Evolutionary conservation across 30 jellyfish, hydroid and myxozoan genomes (phyloP).

Genomic region (Sanderia malayensis): DNA sequence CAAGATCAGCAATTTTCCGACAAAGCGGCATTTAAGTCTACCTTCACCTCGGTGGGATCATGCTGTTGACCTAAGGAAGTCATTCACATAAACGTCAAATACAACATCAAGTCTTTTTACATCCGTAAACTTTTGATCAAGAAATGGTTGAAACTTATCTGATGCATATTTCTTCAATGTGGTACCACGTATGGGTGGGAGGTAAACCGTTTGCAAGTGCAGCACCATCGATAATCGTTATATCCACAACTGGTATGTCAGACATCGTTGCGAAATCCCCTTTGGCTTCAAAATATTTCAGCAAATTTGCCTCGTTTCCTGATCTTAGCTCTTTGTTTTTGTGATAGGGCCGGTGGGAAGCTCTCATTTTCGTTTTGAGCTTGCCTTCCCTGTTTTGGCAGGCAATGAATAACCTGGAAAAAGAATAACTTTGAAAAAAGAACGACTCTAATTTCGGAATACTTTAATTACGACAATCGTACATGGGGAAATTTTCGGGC

Average conservation of each 20-base stretch:
- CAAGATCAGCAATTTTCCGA: too few relatives aligned
- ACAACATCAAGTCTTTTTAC: background rate
- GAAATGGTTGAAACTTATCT: background rate
- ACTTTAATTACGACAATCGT: too few relatives aligned
- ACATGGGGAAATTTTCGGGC: too few relatives aligned
- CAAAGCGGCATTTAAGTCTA: too few relatives aligned
- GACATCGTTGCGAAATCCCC: background rate
- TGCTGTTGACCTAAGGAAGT: background rate
- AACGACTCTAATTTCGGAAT: background rate
- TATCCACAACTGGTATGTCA: constrained; percentile 1
- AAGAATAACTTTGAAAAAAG: background rate
- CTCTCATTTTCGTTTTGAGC: background rate
- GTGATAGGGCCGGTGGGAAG: background rate
- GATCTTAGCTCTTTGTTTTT: background rate
- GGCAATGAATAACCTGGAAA: background rate
- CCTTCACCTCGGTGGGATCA: background rate
- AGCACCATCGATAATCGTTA: constrained; percentile 9
- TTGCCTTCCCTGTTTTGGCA: background rate
- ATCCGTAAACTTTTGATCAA: background rate
- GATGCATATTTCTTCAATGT: background rate
- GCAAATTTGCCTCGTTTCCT: background rate
- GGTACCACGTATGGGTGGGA: constrained; percentile 5
- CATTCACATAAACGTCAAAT: background rate
- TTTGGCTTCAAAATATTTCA: background rate
- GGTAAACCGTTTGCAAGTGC: constrained; percentile 9